phyloP scores from a whole-genome alignment of 2,113 vertebrate genomes.

The Cyphomyrus plagiostoma region DNA sequence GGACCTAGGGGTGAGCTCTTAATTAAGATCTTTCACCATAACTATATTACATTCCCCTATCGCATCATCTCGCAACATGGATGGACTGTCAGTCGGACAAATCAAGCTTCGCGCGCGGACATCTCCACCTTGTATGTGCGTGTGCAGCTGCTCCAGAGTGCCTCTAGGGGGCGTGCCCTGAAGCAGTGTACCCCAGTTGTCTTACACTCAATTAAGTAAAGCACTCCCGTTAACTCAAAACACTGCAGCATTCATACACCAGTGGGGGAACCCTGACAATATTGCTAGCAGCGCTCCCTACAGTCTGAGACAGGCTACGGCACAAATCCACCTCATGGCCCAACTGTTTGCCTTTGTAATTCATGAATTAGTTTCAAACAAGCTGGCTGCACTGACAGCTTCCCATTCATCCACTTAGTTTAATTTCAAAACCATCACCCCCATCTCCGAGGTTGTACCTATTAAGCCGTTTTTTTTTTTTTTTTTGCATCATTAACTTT shows the following conservation, averaged over 20 bases:
- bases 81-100: not conserved
- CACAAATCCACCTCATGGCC: constrained; percentile 18
- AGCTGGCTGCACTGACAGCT: constrained; percentile 69
- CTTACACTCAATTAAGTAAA: not conserved
- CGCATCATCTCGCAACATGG: not conserved
- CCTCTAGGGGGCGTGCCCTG: not conserved
- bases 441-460: constrained; percentile 79
- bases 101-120: not conserved
- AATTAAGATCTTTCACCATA: not conserved
- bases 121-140: not conserved
- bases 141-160: not conserved
- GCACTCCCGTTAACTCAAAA: not conserved
- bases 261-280: not conserved
- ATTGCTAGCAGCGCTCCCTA: not conserved
- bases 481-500: constrained; percentile 94
- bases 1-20: not conserved
- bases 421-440: constrained; percentile 79
- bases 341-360: constrained; percentile 45
- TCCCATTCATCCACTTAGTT: constrained; percentile 76
- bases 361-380: constrained; percentile 72
- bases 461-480: constrained; percentile 92
- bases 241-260: not conserved
- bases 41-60: not conserved
- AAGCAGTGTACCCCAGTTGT: not conserved
- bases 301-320: constrained; percentile 28